These are phyloP conservation scores for Penaeus chinensis DNA, from an alignment of 1,140 invertebrate genomes.

Conservation along the genomic window DNA sequence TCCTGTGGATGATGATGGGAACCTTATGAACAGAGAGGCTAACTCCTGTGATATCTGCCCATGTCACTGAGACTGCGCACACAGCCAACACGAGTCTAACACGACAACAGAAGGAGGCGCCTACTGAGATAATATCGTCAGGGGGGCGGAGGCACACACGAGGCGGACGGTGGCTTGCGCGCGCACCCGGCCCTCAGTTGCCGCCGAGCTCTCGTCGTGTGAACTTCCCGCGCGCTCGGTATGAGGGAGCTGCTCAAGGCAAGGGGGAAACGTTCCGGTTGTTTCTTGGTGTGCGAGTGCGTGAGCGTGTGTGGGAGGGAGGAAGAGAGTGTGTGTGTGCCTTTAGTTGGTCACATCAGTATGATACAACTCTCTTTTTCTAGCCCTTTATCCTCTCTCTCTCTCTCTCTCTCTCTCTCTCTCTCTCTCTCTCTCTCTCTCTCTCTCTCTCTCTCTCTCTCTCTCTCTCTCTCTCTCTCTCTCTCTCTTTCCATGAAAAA, in stretches of 20 bases:
- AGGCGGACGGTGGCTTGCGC: constrained; percentile 30
- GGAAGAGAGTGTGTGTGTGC: too few species aligned
- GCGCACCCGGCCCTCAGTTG: constrained; percentile 53
- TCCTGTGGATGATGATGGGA: constrained; percentile 57
- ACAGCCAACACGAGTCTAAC: constrained; percentile 29
- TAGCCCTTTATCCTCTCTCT: too few species aligned
- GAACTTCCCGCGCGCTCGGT: constrained; percentile 3
- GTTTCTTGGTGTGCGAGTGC: too few species aligned
- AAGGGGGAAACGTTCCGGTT: too few species aligned
- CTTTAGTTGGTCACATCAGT: too few species aligned
- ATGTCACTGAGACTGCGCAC: constrained; percentile 57
- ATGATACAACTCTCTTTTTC: too few species aligned
- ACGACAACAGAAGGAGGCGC: constrained; percentile 56
- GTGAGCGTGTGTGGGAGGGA: too few species aligned
- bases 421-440: too few species aligned
- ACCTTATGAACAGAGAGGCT: constrained; percentile 57
- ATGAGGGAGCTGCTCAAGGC: too few species aligned
- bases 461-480: too few species aligned
- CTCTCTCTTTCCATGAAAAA: not conserved
- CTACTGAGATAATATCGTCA: constrained; percentile 54
- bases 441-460: too few species aligned
- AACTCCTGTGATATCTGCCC: constrained; percentile 56
- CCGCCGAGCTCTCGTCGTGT: constrained; percentile 42
- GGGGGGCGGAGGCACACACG: constrained; percentile 46
- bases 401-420: too few species aligned